A percentile compares a stretch with the other conserved stretches of the same genome.
These are phyloP conservation scores for Pomatostomus ruficeps DNA, from an alignment of 2,113 vertebrate species.

Conservation along the genomic window DNA sequence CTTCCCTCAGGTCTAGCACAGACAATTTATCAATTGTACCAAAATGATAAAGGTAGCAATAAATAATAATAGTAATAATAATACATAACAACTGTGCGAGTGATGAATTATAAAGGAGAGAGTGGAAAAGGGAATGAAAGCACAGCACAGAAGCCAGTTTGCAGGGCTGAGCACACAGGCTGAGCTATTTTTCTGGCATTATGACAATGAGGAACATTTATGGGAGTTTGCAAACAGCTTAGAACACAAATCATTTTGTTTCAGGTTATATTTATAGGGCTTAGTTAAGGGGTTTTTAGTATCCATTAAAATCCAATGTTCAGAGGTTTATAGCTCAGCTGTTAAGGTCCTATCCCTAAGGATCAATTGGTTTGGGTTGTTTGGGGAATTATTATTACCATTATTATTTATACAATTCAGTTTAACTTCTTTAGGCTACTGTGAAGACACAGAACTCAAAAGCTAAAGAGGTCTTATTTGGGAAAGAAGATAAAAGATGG, in stretches of 20 bases:
- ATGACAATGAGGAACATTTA: conserved; percentile 7
- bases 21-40: conserved; percentile 50
- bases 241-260: conserved; percentile 34
- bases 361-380: conserved; percentile 40
- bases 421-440: not conserved
- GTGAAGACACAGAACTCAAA: not conserved
- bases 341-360: not conserved
- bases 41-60: conserved; percentile 53
- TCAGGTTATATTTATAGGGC: conserved; percentile 36
- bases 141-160: not conserved
- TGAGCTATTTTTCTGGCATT: conserved; percentile 24
- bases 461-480: not conserved
- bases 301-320: conserved; percentile 31
- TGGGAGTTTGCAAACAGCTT: conserved; percentile 25
- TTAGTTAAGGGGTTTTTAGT: conserved; percentile 52
- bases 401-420: conserved; percentile 7
- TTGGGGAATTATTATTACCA: conserved; percentile 2
- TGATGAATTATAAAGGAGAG: conserved; percentile 39
- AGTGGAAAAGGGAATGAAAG: not conserved
- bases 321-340: conserved; percentile 16
- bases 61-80: conserved; percentile 45
- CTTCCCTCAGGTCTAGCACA: conserved; percentile 57
- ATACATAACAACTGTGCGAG: conserved; percentile 3
- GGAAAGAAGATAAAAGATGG: not conserved
- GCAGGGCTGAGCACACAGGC: not conserved